Evolutionary conservation across 2,888 invertebrate genomes (phyloP), one percentile per base, ranked within the genome.

Genomic region (Andrena flavipes): DNA sequence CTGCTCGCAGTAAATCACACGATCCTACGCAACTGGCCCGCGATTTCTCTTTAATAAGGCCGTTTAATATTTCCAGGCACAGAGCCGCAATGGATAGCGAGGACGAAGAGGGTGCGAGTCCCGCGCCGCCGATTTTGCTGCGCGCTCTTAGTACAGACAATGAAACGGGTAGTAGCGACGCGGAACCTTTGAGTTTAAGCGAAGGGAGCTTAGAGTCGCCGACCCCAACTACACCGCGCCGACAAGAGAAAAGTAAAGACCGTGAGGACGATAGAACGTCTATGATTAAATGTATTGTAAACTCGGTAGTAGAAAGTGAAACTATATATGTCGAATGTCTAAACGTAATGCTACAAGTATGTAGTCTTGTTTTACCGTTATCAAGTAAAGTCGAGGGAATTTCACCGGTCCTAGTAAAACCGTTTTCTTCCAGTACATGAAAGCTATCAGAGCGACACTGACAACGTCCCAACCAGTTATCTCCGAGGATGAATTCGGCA

Each of bases 221-320:
- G 49, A 94, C 94, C 2, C 94, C 94, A 5, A 94, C 94, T 30
- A 93, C 94, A 16, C 94, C 94, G 16, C 91, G 94, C 1, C 87
- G 93, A 48, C 93, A 94, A 86, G 93, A 94, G 60, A 93, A 93
- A 80, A 95, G 94, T 90, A 95, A 95, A 90, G 96, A 96, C 62
- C 97, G 97, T 90, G 96, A 97, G 10, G 96, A 97, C 16, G 98
- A 97, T 92, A 96, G 97, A 87, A 96, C 97, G 80, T 96, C 97
- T 70, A 98, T 98, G 97, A 97, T 98, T 91, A 96, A 97, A 90
- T 97, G 97, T 92, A 98, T 99, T 91, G 96, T 98, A 82, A 96
- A 96, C 88, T 98, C 98, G 91, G 98, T 99, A 87, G 97, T 98
- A 89, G 98, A 98, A 90, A 98, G 98, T 93, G 99, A 99, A 94